These are phyloP conservation scores for Tetheella fluctuosa DNA, from an alignment of 2,888 invertebrate species.

Conservation along the genomic window DNA sequence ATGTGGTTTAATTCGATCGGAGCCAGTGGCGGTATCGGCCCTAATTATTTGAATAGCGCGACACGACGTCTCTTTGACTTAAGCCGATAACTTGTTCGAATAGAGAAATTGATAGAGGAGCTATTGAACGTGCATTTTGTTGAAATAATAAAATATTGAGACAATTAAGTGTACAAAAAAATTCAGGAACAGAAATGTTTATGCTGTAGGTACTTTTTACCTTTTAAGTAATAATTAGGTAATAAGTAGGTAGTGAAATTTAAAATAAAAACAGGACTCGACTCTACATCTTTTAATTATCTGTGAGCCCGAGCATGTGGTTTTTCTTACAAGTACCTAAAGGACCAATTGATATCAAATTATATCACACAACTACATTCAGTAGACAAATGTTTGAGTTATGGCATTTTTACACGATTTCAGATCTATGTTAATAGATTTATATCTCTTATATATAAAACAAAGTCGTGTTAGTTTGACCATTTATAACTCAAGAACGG, in stretches of 20 bases:
- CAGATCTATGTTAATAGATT: constrained; percentile 6
- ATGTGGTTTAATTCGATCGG: constrained; percentile 76
- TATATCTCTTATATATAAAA: no score
- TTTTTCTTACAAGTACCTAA: constrained; percentile 33
- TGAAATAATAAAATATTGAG: background rate
- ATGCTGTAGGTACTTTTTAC: no score
- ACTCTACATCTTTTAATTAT: constrained; percentile 34
- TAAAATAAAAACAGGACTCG: background rate
- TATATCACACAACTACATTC: constrained; percentile 33
- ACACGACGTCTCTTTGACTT: constrained; percentile 71
- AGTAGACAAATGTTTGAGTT: constrained; percentile 36
- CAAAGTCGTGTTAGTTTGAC: no score
- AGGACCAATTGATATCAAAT: constrained; percentile 38
- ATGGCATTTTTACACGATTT: constrained; percentile 25
- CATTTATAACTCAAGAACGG: no score
- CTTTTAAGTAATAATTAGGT: no score
- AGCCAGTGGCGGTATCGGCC: constrained; percentile 67
- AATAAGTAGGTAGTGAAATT: no score
- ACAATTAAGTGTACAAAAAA: no score
- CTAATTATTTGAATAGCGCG: constrained; percentile 82
- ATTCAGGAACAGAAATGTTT: no score
- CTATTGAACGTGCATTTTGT: constrained; percentile 22
- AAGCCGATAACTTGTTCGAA: constrained; percentile 63
- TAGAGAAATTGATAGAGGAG: constrained; percentile 42
- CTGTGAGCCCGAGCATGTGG: constrained; percentile 34